Conservation (phyloP, 2,113 vertebrate species). For the Nothoprocta perdicaria region DNA sequence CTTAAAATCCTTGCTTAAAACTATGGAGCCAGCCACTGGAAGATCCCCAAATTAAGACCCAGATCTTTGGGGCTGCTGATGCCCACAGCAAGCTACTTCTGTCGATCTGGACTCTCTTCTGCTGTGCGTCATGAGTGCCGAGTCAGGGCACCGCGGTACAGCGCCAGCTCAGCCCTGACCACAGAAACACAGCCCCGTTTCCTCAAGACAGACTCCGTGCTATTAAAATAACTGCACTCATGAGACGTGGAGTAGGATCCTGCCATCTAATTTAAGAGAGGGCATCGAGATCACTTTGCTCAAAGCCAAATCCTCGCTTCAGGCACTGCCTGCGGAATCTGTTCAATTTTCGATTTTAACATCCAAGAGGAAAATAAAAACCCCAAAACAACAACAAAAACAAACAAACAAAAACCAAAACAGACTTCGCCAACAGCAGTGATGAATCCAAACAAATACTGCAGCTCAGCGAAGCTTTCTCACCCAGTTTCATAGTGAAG, state of each 20-base stretch:
- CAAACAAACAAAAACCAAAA: background rate
- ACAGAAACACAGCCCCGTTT: fast-evolving
- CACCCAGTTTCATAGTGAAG: background rate
- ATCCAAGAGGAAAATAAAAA: background rate
- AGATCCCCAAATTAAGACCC: background rate
- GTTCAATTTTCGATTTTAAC: background rate
- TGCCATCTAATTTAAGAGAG: background rate
- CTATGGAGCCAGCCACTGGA: background rate
- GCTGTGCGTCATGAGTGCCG: background rate
- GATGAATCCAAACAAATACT: background rate
- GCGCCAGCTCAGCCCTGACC: background rate
- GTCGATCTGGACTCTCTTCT: background rate
- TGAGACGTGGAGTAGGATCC: background rate
- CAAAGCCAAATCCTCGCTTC: background rate
- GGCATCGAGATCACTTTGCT: background rate
- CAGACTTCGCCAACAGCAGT: background rate
- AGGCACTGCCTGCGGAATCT: background rate
- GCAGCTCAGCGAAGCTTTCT: background rate
- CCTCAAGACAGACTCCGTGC: background rate
- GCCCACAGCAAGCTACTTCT: background rate
- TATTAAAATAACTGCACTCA: background rate
- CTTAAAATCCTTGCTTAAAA: background rate
- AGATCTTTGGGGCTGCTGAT: background rate
- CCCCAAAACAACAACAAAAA: background rate
- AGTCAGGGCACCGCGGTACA: background rate